phyloP scores from a whole-genome alignment of 2,888 invertebrate genomes.

The Drosophila ezoana region DNA sequence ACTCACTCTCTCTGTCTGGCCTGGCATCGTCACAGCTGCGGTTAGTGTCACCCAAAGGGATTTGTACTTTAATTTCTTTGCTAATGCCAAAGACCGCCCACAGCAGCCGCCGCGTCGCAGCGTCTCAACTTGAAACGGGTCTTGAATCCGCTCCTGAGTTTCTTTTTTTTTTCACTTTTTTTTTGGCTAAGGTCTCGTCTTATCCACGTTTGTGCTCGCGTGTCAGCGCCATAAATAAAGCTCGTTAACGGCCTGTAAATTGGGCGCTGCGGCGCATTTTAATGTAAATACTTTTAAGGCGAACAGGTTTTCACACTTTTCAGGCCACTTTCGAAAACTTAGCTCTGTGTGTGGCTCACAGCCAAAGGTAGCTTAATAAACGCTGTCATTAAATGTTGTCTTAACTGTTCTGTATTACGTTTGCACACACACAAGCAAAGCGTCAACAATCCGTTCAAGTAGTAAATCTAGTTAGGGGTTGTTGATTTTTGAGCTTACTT shows the following conservation, averaged over 20 bases:
- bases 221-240: conserved; percentile 54
- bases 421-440: too few relatives aligned
- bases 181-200: conserved; percentile 6
- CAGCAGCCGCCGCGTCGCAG: conserved; percentile 19
- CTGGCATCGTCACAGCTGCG: conserved; percentile 51
- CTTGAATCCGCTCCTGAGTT: conserved; percentile 21
- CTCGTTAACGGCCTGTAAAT: conserved; percentile 59
- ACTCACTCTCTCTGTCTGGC: conserved; percentile 3
- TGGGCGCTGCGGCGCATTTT: conserved; percentile 49
- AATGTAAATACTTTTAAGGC: conserved; percentile 37
- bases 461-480: conserved; percentile 3
- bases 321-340: conserved; percentile 15
- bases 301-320: conserved; percentile 5
- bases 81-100: conserved; percentile 51
- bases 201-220: conserved; percentile 19
- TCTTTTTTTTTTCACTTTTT: background rate
- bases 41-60: conserved; percentile 68
- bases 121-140: conserved; percentile 1
- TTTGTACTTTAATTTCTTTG: conserved; percentile 74
- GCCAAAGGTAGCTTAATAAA: conserved; percentile 21
- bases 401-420: background rate
- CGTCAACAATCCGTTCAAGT: background rate
- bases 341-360: conserved; percentile 2
- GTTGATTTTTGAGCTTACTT: too few relatives aligned
- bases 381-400: conserved; percentile 8